Evolutionary conservation across 1,140 invertebrate species (phyloP).

Genomic region (Acyrthosiphon pisum): DNA sequence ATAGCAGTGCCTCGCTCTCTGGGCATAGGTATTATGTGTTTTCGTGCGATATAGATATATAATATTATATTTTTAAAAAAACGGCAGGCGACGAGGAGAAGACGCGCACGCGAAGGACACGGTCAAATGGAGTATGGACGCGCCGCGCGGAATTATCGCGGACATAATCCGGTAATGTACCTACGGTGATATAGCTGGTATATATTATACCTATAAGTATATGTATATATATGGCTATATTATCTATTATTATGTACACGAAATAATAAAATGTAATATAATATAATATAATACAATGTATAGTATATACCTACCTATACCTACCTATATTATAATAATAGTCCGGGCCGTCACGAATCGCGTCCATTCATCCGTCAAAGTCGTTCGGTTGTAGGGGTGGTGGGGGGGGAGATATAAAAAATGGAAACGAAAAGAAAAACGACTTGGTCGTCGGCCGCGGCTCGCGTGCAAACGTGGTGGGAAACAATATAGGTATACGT

Average conservation of each 20-base stretch:
- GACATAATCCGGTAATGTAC: constrained; percentile 29
- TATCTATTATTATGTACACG: neutral
- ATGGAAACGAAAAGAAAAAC: constrained; percentile 26
- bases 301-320: too few relatives aligned
- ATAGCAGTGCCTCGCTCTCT: neutral
- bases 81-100: neutral
- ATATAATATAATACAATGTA: neutral
- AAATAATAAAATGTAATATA: constrained; percentile 12
- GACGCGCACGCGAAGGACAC: constrained; percentile 24
- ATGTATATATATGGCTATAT: too few relatives aligned
- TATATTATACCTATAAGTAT: neutral
- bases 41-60: neutral
- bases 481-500: neutral
- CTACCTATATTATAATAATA: neutral
- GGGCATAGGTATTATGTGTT: neutral
- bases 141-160: neutral
- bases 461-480: constrained; percentile 1
- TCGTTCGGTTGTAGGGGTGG: neutral
- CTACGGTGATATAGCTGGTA: neutral
- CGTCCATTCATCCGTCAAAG: constrained; percentile 29
- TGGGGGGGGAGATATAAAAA: neutral
- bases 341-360: constrained; percentile 36
- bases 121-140: neutral
- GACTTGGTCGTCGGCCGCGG: neutral
- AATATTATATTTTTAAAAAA: neutral